Evolutionary conservation across 2,113 vertebrate species (phyloP).

Genomic region (Nesogale talazaci): DNA sequence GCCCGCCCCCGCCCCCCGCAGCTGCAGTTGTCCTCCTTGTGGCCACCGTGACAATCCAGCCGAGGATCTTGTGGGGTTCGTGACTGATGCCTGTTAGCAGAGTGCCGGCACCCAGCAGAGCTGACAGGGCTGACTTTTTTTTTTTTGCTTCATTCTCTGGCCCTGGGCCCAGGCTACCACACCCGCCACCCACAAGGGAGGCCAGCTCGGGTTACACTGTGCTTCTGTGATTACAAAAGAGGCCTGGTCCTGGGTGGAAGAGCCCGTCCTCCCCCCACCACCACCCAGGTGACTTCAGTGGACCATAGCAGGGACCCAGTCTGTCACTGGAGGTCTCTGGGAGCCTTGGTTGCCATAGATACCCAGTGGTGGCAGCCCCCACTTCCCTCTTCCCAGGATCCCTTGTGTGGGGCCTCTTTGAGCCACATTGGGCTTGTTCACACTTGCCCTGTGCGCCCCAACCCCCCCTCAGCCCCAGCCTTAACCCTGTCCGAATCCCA

Average conservation of each 20-base stretch:
- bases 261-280: not conserved
- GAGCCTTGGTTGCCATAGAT: not conserved
- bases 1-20: not conserved
- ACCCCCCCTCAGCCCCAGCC: not conserved
- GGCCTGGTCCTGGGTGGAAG: not conserved
- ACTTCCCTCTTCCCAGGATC: not conserved
- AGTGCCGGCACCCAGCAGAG: slow-evolving; percentile 20
- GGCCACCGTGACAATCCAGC: not conserved
- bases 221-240: accelerated
- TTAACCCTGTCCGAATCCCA: not conserved
- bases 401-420: not conserved
- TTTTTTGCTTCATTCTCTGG: not conserved
- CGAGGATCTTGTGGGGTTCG: slow-evolving; percentile 48
- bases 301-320: not conserved
- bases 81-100: slow-evolving; percentile 80
- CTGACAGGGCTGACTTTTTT: not conserved
- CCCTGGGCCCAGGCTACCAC: slow-evolving; percentile 38
- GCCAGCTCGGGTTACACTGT: accelerated
- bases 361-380: not conserved
- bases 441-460: not conserved
- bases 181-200: not conserved
- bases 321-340: not conserved
- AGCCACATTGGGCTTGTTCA: slow-evolving; percentile 32
- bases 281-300: not conserved
- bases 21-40: not conserved